Evolutionary conservation across 2,888 invertebrate species (phyloP), one percentile per base, ranked within the genome.

Genomic region (Conus canariensis): DNA sequence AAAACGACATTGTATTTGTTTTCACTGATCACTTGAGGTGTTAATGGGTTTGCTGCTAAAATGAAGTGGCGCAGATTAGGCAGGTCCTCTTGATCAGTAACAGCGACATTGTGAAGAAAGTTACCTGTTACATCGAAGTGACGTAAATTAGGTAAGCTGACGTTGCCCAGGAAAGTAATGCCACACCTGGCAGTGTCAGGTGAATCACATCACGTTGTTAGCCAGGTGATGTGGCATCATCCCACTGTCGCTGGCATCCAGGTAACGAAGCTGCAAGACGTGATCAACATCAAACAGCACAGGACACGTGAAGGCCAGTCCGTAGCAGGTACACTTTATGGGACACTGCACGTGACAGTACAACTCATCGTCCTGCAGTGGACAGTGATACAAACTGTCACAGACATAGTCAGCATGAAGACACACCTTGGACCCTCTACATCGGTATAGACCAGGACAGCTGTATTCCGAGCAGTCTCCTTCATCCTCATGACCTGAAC

Each of bases 391-490:
- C 67, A 87, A 9, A 7, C 45, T 19, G 45, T 87, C 86, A 45
- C 86, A 87, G 12, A 87, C 67, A 56, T 67, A 30, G 8, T 64
- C 56, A 7, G 67, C 30, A 9, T 67, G 67, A 8, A 87, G 19
- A 87, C 86, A 87, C 25, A 87, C 67, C 45, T 19, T 16, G 45
- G 86, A 86, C 0, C 6, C 86, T 22, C 67, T 22, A 70, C 86
- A 87, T 3, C 86, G 30, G 86, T 87, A 87, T 22, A 67, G 16
- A 19, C 86, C 86, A 87, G 86, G 86, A 45, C 86, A 87, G 67
- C 5, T 45, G 56, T 67, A 87, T 2, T 14, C 67, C 67, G 14
- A 7, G 25, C 85, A 85, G 22, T 58, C 58, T 30, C 4, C 58
- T 59, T 85, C 85, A 59, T 85, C 59, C 59, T 85, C 58, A 8